Conservation (phyloP, 2,113 vertebrate species). For the Cyphomyrus discorhynchus region DNA sequence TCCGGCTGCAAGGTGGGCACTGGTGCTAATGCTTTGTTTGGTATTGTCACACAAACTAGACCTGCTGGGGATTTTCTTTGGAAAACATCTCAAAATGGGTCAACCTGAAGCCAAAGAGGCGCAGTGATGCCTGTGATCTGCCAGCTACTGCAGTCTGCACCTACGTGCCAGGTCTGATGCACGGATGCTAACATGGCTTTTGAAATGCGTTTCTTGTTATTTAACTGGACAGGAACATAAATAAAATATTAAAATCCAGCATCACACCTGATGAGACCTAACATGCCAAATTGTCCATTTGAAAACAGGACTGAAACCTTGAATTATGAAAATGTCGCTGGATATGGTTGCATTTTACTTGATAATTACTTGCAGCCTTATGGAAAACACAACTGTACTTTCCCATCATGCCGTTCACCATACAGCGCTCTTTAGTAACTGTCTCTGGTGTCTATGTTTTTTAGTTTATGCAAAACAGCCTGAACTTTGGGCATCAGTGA, state of each 20-base stretch:
- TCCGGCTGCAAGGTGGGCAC: conserved; percentile 46
- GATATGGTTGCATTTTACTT: not conserved
- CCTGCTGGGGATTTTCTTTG: not conserved
- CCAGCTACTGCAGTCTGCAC: not conserved
- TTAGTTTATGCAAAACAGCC: not conserved
- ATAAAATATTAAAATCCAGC: not conserved
- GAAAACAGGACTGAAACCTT: not conserved
- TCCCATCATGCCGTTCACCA: not conserved
- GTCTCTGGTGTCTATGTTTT: conserved; percentile 8
- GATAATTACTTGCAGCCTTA: not conserved
- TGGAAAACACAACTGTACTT: not conserved
- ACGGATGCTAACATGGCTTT: not conserved
- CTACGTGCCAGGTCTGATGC: not conserved
- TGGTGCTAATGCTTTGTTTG: conserved; percentile 49
- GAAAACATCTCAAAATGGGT: conserved; percentile 15
- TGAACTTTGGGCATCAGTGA: conserved; percentile 17
- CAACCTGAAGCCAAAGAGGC: not conserved
- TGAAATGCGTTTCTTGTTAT: not conserved
- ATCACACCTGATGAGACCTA: not conserved
- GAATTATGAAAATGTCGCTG: not conserved
- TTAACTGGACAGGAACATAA: not conserved
- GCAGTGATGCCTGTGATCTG: no score
- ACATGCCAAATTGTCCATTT: not conserved
- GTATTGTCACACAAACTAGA: not conserved
- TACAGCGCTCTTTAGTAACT: not conserved